A percentile compares a stretch with the other conserved stretches of the same genome.
These are phyloP conservation scores for Dastarcus helophoroides DNA, from an alignment of 2,888 invertebrate species.

Conservation along the genomic window DNA sequence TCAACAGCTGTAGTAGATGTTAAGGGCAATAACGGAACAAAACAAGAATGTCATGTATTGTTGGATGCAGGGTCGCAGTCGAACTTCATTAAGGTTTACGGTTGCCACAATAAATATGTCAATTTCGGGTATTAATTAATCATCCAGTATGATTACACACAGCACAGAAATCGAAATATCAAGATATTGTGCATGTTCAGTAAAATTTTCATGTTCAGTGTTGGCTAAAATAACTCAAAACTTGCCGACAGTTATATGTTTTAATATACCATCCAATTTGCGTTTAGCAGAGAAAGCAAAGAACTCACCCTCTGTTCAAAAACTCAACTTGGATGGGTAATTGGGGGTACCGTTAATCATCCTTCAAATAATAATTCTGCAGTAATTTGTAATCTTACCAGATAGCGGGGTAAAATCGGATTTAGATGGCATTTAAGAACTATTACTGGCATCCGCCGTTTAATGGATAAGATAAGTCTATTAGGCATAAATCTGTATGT, in stretches of 20 bases:
- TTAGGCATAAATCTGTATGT: too few species aligned
- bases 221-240: neutral
- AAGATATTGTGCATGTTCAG: neutral
- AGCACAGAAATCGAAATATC: neutral
- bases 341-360: too few species aligned
- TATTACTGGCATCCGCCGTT: too few species aligned
- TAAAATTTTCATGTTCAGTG: neutral
- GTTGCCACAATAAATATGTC: neutral
- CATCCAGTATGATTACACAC: too few species aligned
- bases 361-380: too few species aligned
- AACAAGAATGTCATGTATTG: constrained; percentile 2
- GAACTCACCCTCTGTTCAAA: constrained; percentile 7
- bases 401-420: too few species aligned
- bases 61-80: constrained; percentile 5
- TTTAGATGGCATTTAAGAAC: too few species aligned
- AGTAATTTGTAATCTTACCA: too few species aligned
- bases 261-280: too few species aligned
- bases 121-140: too few species aligned
- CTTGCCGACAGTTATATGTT: neutral
- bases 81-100: neutral
- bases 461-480: too few species aligned
- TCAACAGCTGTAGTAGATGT: constrained; percentile 15
- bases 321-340: constrained; percentile 10
- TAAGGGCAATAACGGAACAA: constrained; percentile 5
- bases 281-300: constrained; percentile 6